Percentiles rank a stretch among this genome's conserved stretches.
Evolutionary conservation across 1,140 invertebrate species (phyloP).

Genomic region (Bombus picipes): DNA sequence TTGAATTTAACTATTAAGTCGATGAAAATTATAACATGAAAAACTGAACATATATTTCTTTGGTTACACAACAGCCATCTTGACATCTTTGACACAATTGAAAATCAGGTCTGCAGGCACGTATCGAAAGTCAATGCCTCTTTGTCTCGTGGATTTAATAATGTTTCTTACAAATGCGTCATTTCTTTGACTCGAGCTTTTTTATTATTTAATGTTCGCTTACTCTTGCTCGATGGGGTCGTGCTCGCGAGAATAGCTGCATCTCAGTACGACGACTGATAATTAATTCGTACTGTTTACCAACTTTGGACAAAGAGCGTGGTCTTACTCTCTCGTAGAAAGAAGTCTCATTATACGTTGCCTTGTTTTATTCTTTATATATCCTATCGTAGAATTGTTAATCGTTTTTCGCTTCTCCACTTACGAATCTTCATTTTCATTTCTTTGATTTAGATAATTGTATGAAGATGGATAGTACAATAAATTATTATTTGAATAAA

Average conservation of each 20-base stretch:
- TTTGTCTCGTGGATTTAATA: slow-evolving; percentile 19
- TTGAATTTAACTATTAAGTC: background rate
- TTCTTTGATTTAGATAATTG: background rate
- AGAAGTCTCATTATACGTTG: background rate
- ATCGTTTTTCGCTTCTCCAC: background rate
- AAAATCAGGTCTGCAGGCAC: background rate
- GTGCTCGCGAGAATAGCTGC: background rate
- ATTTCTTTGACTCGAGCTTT: slow-evolving; percentile 3
- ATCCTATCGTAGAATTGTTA: background rate
- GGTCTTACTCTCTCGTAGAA: background rate
- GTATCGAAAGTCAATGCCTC: background rate
- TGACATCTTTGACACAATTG: background rate
- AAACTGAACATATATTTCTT: too few relatives aligned
- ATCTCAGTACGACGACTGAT: slow-evolving; percentile 9
- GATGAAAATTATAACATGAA: background rate
- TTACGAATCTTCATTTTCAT: background rate
- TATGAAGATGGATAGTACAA: background rate
- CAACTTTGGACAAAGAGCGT: slow-evolving; percentile 31
- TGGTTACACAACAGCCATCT: too few relatives aligned
- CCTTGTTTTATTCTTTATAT: background rate
- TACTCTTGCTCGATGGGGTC: background rate
- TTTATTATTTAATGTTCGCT: slow-evolving; percentile 23
- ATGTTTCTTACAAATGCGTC: background rate
- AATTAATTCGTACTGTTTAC: slow-evolving; percentile 52
- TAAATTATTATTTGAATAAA: background rate